A percentile compares a stretch with the other conserved stretches of the same genome.
phyloP scores from a whole-genome alignment of 2,113 vertebrate genomes.

The Alaudala cheleensis region DNA sequence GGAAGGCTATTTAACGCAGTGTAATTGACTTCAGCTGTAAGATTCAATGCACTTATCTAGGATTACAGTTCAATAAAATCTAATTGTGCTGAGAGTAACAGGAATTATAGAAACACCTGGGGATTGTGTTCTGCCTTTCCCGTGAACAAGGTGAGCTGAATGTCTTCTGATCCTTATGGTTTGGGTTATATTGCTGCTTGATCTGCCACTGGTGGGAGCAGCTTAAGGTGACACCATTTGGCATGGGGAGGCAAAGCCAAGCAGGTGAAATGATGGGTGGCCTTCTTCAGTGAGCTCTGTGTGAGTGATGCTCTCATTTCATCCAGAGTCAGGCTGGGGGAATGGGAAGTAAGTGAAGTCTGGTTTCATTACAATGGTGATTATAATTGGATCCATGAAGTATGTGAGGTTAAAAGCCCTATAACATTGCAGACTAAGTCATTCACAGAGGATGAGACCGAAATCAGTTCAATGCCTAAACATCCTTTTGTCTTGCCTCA shows the following conservation, averaged over 20 bases:
- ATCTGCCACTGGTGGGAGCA: background rate
- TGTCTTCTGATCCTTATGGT: background rate
- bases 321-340: constrained; percentile 17
- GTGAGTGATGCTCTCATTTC: constrained; percentile 59
- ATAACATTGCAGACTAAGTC: background rate
- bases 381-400: background rate
- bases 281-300: background rate
- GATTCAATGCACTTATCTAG: constrained; percentile 39
- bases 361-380: constrained; percentile 72
- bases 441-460: background rate
- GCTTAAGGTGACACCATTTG: background rate
- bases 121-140: background rate
- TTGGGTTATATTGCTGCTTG: background rate
- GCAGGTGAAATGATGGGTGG: background rate
- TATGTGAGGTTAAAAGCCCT: background rate
- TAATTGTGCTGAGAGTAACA: background rate
- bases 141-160: background rate
- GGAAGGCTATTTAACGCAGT: background rate
- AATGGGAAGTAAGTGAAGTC: constrained; percentile 70
- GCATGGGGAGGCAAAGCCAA: background rate
- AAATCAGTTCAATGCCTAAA: constrained; percentile 49
- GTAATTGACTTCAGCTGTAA: constrained; percentile 45
- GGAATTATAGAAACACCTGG: background rate
- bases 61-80: constrained; percentile 51
- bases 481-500: constrained; percentile 58